Evolutionary conservation across 2,888 invertebrate genomes (phyloP).

Genomic region (Plutella xylostella): DNA sequence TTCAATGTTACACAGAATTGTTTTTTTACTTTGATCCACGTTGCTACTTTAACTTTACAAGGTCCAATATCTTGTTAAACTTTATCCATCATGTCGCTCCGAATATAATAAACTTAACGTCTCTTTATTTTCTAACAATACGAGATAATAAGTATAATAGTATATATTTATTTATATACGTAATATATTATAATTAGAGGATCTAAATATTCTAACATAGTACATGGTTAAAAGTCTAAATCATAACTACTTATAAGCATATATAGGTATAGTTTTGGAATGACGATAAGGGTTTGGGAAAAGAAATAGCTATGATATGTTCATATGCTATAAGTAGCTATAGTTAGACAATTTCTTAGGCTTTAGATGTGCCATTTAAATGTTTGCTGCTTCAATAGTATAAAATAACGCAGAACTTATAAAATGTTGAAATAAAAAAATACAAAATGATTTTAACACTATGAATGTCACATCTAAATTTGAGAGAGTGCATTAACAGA

Average conservation of each 20-base stretch:
- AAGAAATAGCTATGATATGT: background rate
- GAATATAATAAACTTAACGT: slow-evolving; percentile 32
- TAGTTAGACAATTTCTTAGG: too few relatives aligned
- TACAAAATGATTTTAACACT: too few relatives aligned
- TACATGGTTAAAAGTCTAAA: slow-evolving; percentile 16
- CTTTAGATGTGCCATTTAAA: too few relatives aligned
- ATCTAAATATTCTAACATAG: slow-evolving; percentile 45
- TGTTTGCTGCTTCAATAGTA: too few relatives aligned
- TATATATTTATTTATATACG: slow-evolving; percentile 19
- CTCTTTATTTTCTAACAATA: slow-evolving; percentile 51
- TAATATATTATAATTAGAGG: slow-evolving; percentile 36
- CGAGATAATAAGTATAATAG: slow-evolving; percentile 45
- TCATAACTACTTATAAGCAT: background rate
- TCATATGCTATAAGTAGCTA: background rate
- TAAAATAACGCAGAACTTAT: too few relatives aligned
- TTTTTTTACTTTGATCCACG: too few relatives aligned
- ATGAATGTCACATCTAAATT: background rate
- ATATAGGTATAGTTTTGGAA: background rate
- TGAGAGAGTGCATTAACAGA: background rate
- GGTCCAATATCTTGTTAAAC: too few relatives aligned
- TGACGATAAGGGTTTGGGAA: background rate
- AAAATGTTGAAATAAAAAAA: too few relatives aligned
- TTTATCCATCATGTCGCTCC: background rate
- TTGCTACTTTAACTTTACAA: too few relatives aligned
- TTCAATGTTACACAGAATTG: too few relatives aligned